Evolutionary conservation across 1,140 invertebrate genomes (phyloP).

Genomic region (Marisa cornuarietis): DNA sequence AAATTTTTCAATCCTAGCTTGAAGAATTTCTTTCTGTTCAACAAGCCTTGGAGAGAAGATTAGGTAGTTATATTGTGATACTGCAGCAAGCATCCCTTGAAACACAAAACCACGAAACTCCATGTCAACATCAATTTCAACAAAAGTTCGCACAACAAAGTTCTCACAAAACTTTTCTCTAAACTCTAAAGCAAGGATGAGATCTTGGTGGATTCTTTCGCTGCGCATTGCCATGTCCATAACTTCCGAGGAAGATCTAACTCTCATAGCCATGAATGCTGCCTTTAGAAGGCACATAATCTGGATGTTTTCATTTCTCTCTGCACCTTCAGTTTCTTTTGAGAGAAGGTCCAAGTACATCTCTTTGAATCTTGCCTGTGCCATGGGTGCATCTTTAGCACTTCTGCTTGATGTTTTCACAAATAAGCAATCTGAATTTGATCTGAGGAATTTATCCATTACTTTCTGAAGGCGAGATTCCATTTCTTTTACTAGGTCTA

Average conservation of each 20-base stretch:
- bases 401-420: slow-evolving; percentile 57
- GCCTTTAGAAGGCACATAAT: slow-evolving; percentile 50
- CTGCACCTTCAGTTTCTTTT: slow-evolving; percentile 26
- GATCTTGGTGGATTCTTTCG: slow-evolving; percentile 58
- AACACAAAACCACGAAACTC: slow-evolving; percentile 59
- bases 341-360: slow-evolving; percentile 39
- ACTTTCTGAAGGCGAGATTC: slow-evolving; percentile 32
- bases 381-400: slow-evolving; percentile 56
- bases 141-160: slow-evolving; percentile 54
- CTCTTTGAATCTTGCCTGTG: slow-evolving; percentile 42
- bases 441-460: slow-evolving; percentile 40
- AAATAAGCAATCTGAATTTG: slow-evolving; percentile 43
- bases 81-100: slow-evolving; percentile 37
- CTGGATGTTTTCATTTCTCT: slow-evolving; percentile 46
- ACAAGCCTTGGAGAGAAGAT: slow-evolving; percentile 48
- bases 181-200: slow-evolving; percentile 48
- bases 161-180: slow-evolving; percentile 49
- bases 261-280: slow-evolving; percentile 46
- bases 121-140: slow-evolving; percentile 58
- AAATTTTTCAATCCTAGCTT: slow-evolving; percentile 33
- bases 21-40: slow-evolving; percentile 33
- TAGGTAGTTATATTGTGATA: slow-evolving; percentile 60
- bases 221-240: slow-evolving; percentile 53
- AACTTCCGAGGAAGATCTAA: slow-evolving; percentile 43
- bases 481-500: slow-evolving; percentile 29